These are phyloP conservation scores for Lissocephala sabroskyi DNA, from an alignment of 2,888 invertebrate genomes.

Conservation along the genomic window DNA sequence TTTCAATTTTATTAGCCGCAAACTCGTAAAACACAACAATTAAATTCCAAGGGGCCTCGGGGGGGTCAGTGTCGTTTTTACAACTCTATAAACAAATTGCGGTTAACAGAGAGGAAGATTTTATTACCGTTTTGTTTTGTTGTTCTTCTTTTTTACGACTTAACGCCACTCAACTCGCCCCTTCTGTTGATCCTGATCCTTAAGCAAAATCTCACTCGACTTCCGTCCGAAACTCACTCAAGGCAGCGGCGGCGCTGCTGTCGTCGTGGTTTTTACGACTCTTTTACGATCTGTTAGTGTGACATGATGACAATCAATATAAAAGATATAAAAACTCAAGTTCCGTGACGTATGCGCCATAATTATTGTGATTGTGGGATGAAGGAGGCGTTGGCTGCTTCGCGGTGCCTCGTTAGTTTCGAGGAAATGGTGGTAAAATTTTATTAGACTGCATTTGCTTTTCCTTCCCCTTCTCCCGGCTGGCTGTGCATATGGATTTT, in stretches of 20 bases:
- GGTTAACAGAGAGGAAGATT: slow-evolving; percentile 46
- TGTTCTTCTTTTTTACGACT: slow-evolving; percentile 73
- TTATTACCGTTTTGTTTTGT: too few species aligned
- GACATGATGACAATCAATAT: slow-evolving; percentile 68
- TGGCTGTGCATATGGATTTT: slow-evolving; percentile 46
- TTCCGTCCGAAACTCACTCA: not conserved
- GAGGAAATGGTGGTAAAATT: slow-evolving; percentile 62
- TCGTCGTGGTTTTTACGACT: slow-evolving; percentile 59
- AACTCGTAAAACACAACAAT: slow-evolving; percentile 49
- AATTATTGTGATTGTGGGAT: slow-evolving; percentile 65
- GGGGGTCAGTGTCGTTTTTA: slow-evolving; percentile 49
- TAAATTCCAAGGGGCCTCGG: slow-evolving; percentile 3
- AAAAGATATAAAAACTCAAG: slow-evolving; percentile 61
- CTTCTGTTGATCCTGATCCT: too few species aligned
- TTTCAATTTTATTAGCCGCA: slow-evolving; percentile 53
- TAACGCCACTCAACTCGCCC: slow-evolving; percentile 61
- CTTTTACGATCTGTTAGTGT: slow-evolving; percentile 70
- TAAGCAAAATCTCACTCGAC: too few species aligned
- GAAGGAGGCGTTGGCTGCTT: slow-evolving; percentile 49
- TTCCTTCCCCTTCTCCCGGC: slow-evolving; percentile 11
- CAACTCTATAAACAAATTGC: slow-evolving; percentile 68
- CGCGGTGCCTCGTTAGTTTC: slow-evolving; percentile 31
- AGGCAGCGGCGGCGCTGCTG: not conserved
- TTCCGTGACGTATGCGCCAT: slow-evolving; percentile 63
- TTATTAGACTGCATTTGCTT: slow-evolving; percentile 53